Evolutionary conservation across 1,140 invertebrate species (phyloP), one percentile per base, ranked within the genome.

Genomic region (Coenobita brevimanus): DNA sequence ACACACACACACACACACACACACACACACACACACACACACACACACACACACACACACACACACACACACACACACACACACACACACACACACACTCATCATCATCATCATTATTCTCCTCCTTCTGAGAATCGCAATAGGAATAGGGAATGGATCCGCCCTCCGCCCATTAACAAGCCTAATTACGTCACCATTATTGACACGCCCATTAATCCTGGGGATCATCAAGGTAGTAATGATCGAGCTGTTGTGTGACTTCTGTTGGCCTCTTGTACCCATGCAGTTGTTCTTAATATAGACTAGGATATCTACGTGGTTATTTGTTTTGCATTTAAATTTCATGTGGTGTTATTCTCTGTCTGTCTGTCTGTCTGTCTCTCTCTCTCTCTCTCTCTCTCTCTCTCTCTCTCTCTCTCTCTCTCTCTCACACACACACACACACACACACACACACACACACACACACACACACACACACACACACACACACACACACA

Each of bases 311-410:
- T 67, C 64, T 67, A 27, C 27, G 15, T 67, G 64, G 13, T 27
- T 67, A 30, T 67, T 27, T 67, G 24, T 67, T 27, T 67, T 6
- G 13, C 64, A n/a, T n/a, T n/a, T n/a, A n/a, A n/a, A n/a, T 67
- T 8, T 67, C 64, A n/a, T 27, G 13, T 8, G 13, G n/a, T 57
- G n/a, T 57, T 57, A 17, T 27, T 24, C 6, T 17, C 64, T 17
- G 64, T 67, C 64, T 67, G 64, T 67, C 24, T 67, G 64, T 67
- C 15, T 67, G 27, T 6, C 64, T 67, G 64, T 67, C 24, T 67
- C 24, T 67, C 6, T 67, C 64, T 24, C 15, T 24, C 15, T 67
- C 13, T 17, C 4, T 67, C 64, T 67, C 6, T 67, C 64, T n/a
- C 6, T 67, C 64, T 67, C 13, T 67, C 8, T 8, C 50, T 10